phyloP scores from a whole-genome alignment of 2,113 vertebrate genomes.

The Amblyornis subalaris region DNA sequence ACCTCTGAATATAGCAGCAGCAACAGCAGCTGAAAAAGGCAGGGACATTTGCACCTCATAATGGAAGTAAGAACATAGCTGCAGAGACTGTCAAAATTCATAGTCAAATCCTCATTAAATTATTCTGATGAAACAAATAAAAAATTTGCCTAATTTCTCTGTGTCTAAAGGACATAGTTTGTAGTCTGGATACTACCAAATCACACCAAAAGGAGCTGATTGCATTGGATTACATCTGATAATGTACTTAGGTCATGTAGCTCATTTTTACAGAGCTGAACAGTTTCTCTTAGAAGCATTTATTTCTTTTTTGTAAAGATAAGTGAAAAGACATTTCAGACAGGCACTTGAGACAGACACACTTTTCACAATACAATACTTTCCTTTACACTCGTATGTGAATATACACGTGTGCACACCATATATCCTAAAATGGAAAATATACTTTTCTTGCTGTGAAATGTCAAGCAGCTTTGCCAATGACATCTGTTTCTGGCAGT shows the following conservation, averaged over 20 bases:
- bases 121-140: neutral
- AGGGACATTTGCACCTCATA: neutral
- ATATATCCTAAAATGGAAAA: neutral
- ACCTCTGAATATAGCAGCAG: neutral
- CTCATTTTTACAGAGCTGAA: neutral
- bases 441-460: neutral
- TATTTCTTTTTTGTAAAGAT: neutral
- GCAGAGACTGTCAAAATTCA: neutral
- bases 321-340: neutral
- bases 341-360: neutral
- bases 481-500: neutral
- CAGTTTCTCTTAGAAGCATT: neutral
- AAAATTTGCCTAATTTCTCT: neutral
- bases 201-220: neutral
- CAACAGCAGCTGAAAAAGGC: neutral
- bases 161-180: neutral
- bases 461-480: neutral
- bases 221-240: neutral
- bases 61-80: neutral
- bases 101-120: neutral
- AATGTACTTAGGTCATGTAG: neutral
- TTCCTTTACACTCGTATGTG: neutral
- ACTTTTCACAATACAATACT: neutral
- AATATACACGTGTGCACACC: neutral
- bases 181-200: neutral